These are phyloP conservation scores for Euproctis similis DNA, from an alignment of 2,888 invertebrate species.

Conservation along the genomic window DNA sequence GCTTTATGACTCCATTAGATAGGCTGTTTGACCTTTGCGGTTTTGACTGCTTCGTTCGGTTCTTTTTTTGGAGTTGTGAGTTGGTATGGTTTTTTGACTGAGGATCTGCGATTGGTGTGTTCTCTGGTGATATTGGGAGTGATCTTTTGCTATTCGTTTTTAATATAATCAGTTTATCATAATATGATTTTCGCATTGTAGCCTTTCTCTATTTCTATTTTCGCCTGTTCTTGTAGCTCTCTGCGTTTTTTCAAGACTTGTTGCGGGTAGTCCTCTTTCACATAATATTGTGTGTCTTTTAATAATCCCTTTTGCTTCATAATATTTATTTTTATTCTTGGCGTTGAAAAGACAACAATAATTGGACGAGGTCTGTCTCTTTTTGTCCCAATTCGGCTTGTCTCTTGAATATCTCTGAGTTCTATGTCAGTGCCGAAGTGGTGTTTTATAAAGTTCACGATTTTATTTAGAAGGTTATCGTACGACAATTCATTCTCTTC, in stretches of 20 bases:
- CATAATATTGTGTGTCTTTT: conserved; percentile 1
- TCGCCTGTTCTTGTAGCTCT: conserved; percentile 6
- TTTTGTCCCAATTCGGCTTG: conserved; percentile 4
- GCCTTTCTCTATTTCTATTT: conserved; percentile 5
- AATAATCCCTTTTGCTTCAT: conserved; percentile 5
- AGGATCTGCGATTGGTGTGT: conserved; percentile 1
- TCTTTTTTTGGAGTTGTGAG: conserved; percentile 8
- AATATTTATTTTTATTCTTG: conserved; percentile 7
- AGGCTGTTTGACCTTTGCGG: conserved; percentile 6
- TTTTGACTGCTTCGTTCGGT: conserved; percentile 3
- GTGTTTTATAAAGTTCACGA: conserved; percentile 3
- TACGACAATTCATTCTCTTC: conserved; percentile 4
- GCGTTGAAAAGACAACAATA: conserved; percentile 6
- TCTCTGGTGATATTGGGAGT: conserved; percentile 3
- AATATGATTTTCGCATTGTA: conserved; percentile 5
- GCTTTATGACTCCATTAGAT: conserved; percentile 8
- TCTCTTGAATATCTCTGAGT: conserved; percentile 4
- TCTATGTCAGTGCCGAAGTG: conserved; percentile 3
- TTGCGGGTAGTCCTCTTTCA: conserved; percentile 7
- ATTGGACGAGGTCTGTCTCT: conserved; percentile 4
- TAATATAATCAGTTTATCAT: conserved; percentile 7
- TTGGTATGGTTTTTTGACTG: conserved; percentile 2
- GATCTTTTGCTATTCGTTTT: conserved; percentile 3
- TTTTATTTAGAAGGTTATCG: conserved; percentile 3
- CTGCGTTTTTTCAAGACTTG: conserved; percentile 8